A percentile compares a stretch with the other conserved stretches of the same genome.
Evolutionary conservation across 2,888 invertebrate genomes (phyloP).

Genomic region (Rhogogaster chlorosoma): DNA sequence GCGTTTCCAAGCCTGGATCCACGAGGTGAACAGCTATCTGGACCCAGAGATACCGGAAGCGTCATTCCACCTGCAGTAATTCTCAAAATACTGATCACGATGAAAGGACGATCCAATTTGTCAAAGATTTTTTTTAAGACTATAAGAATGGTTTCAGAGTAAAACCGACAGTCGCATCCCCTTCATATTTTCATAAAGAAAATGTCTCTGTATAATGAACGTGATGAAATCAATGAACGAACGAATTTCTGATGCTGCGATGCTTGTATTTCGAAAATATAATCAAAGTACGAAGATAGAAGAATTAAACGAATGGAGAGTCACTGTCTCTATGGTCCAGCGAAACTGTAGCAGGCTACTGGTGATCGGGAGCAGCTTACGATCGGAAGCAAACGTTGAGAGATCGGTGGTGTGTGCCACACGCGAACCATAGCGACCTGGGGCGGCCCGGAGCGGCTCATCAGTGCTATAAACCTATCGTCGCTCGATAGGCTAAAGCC

Average conservation of each 20-base stretch:
- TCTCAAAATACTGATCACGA: slow-evolving; percentile 16
- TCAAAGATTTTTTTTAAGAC: not conserved
- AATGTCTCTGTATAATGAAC: not conserved
- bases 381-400: slow-evolving; percentile 38
- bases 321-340: slow-evolving; percentile 5
- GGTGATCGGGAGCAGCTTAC: slow-evolving; percentile 26
- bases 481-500: slow-evolving; percentile 51
- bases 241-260: not conserved
- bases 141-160: not conserved
- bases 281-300: not conserved
- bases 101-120: not conserved
- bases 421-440: slow-evolving; percentile 4
- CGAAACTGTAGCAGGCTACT: not conserved
- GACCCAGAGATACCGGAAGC: slow-evolving; percentile 22
- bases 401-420: slow-evolving; percentile 8
- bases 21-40: slow-evolving; percentile 27
- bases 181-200: not conserved
- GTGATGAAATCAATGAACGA: not conserved
- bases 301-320: slow-evolving; percentile 18
- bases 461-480: slow-evolving; percentile 52
- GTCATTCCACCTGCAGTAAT: slow-evolving; percentile 27
- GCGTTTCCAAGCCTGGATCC: slow-evolving; percentile 37
- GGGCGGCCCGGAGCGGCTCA: slow-evolving; percentile 43
- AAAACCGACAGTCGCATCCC: not conserved
- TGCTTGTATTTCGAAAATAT: not conserved